Percentiles rank a stretch among this genome's conserved stretches.
These are phyloP conservation scores for Pantherophis alleghaniensis DNA, from an alignment of 2,797 vertebrate species.

Conservation along the genomic window DNA sequence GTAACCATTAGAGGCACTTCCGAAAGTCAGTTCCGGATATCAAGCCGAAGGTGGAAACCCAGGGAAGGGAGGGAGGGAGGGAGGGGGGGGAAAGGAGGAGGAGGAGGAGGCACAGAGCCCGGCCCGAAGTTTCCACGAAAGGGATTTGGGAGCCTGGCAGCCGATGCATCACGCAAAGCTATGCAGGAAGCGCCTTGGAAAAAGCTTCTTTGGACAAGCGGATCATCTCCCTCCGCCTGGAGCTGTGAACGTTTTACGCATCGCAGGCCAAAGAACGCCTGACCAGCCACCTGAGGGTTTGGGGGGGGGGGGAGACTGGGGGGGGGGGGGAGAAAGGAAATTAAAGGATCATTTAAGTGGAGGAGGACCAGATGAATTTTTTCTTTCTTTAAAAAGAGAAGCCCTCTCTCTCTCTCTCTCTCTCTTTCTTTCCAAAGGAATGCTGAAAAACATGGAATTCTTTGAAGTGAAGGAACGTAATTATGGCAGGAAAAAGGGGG, in stretches of 20 bases:
- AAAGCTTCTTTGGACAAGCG: slow-evolving; percentile 80
- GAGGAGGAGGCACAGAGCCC: slow-evolving; percentile 45
- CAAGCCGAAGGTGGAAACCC: slow-evolving; percentile 72
- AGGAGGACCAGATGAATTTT: slow-evolving; percentile 62
- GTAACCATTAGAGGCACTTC: slow-evolving; percentile 97
- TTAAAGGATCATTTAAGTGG: slow-evolving; percentile 92
- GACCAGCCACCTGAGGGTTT: slow-evolving; percentile 77
- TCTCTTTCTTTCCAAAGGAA: slow-evolving; percentile 47
- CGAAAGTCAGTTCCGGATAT: slow-evolving; percentile 91
- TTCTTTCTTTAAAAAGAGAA: neutral
- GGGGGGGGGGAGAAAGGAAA: slow-evolving; percentile 84
- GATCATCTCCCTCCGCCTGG: slow-evolving; percentile 78
- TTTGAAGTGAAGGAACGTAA: slow-evolving; percentile 62
- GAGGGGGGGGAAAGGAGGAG: slow-evolving; percentile 51
- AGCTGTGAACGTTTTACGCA: slow-evolving; percentile 86
- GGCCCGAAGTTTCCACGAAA: slow-evolving; percentile 58
- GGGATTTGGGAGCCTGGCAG: slow-evolving; percentile 76
- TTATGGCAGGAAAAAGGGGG: slow-evolving; percentile 48
- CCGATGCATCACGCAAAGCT: slow-evolving; percentile 73
- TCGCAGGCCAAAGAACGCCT: slow-evolving; percentile 67
- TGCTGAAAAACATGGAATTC: slow-evolving; percentile 65
- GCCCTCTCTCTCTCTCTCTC: slow-evolving; percentile 10
- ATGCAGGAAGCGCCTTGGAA: slow-evolving; percentile 82
- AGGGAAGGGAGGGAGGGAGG: neutral
- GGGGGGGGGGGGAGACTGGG: neutral